Conservation (phyloP, 2,797 vertebrate species). For the Morelia viridis region DNA sequence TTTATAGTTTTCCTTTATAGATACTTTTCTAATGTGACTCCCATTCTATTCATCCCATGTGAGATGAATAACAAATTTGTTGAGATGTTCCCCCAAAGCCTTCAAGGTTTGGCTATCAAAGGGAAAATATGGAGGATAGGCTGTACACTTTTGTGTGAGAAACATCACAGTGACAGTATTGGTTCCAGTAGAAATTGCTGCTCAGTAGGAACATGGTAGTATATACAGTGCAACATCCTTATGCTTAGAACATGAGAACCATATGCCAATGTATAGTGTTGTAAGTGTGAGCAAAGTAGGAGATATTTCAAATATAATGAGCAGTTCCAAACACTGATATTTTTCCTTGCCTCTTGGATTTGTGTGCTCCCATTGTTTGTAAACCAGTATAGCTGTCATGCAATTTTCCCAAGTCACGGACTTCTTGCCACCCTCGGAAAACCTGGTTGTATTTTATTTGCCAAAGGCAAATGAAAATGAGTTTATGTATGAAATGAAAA, state of each 20-base stretch:
- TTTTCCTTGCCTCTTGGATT: neutral
- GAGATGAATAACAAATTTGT: neutral
- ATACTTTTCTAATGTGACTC: neutral
- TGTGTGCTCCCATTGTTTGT: neutral
- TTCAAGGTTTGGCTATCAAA: neutral
- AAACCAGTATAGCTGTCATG: neutral
- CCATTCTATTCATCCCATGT: neutral
- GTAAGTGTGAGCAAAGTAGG: neutral
- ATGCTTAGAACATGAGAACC: neutral
- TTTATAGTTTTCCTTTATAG: neutral
- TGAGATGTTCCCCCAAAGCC: neutral
- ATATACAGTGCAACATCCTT: neutral
- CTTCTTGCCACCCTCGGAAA: neutral
- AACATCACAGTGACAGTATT: neutral
- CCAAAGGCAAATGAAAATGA: neutral
- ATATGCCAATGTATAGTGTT: neutral
- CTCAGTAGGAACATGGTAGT: neutral
- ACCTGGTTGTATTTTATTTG: neutral
- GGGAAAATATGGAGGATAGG: neutral
- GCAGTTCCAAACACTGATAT: neutral
- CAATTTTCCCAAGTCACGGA: neutral
- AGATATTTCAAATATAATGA: neutral
- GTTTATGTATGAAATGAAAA: neutral
- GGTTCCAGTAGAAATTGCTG: neutral
- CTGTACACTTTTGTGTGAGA: neutral